Conservation (phyloP, 2,797 vertebrate genomes). For the Pipistrellus kuhlii region DNA sequence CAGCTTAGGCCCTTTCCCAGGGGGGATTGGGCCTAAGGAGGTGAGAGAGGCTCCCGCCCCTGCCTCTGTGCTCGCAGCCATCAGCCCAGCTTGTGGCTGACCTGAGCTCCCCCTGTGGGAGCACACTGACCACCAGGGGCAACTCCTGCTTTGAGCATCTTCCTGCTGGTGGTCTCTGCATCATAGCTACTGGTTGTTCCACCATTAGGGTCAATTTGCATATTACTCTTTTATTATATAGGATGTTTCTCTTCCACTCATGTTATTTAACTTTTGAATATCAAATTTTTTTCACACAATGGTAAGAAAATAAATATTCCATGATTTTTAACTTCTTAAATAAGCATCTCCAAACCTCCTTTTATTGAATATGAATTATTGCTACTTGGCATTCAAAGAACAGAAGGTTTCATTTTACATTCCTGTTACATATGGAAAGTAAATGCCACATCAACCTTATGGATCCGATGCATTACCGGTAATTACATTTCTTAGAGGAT, state of each 20-base stretch:
- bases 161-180: too few relatives aligned
- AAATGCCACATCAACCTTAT: background rate
- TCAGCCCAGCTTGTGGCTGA: too few relatives aligned
- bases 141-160: too few relatives aligned
- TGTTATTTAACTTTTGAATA: background rate
- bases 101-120: too few relatives aligned
- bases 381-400: background rate
- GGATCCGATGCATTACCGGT: background rate
- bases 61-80: too few relatives aligned
- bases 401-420: background rate
- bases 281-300: background rate
- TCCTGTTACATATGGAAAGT: background rate
- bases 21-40: too few relatives aligned
- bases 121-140: too few relatives aligned
- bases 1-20: too few relatives aligned
- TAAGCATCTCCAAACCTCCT: background rate
- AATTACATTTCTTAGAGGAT: background rate
- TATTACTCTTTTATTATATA: too few relatives aligned
- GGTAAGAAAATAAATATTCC: background rate
- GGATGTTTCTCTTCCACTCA: background rate
- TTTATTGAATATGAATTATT: background rate
- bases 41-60: too few relatives aligned
- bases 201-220: too few relatives aligned
- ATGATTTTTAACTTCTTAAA: background rate
- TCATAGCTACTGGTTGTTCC: too few relatives aligned